A percentile compares a stretch with the other conserved stretches of the same genome.
phyloP scores from a whole-genome alignment of 2,113 vertebrate species.

The Chrysochloris asiatica region DNA sequence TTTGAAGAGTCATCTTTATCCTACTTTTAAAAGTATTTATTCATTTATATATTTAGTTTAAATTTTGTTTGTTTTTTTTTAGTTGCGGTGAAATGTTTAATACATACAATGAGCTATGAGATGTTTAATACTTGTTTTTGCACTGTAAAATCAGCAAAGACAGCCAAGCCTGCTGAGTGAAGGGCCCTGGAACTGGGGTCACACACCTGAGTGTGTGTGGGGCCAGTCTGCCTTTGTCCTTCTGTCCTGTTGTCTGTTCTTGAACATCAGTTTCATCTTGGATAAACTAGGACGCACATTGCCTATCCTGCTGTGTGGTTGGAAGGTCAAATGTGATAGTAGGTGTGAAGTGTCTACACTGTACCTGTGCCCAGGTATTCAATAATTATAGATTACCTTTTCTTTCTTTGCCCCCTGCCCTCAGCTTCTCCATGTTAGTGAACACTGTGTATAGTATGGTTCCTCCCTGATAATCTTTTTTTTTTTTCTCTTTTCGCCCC shows the following conservation, averaged over 20 bases:
- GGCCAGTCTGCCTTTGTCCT: background rate
- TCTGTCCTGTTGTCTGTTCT: background rate
- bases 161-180: background rate
- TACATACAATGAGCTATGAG: background rate
- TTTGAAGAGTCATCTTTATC: background rate
- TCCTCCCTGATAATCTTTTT: background rate
- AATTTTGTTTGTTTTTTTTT: background rate
- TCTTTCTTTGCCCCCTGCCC: background rate
- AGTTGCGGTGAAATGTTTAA: background rate
- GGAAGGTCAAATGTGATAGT: background rate
- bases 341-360: rapidly evolving
- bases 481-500: too few species aligned
- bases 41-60: slow-evolving; percentile 12
- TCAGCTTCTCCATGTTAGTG: background rate
- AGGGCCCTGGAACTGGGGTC: background rate
- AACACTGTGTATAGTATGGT: background rate
- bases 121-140: background rate
- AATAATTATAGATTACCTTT: background rate
- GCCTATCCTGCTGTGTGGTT: background rate
- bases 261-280: background rate
- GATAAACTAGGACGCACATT: background rate
- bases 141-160: background rate
- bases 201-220: rapidly evolving
- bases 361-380: background rate
- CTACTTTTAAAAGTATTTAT: background rate